Base-by-base conservation (phyloP, 1,140 invertebrate species). In the Zaprionus vittiger region DNA sequence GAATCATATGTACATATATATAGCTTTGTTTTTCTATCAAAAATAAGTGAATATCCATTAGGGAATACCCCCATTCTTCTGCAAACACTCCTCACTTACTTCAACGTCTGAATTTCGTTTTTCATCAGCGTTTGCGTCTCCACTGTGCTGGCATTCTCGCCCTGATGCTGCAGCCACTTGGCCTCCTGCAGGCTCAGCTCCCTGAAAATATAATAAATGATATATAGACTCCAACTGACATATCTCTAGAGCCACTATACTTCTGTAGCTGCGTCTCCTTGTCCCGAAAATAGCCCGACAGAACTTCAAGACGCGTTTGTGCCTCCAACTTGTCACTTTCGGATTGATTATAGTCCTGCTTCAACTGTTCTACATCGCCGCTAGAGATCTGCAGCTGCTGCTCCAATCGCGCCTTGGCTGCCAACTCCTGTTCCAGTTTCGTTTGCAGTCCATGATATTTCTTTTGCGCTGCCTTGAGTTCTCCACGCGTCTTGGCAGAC, bases 241-340 rank as follows among this genome's bases (percentile, higher is more conserved):
- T 93, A 0, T 34, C 1, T 3, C 17, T n/a, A 0, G 0, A 11
- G 14, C 31, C 20, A 68, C 38, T 47, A 4, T 94, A 97, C 97
- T 97, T 97, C 92, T 97, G 95, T 26, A 97, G 93, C 92, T 98
- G 96, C 20, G 95, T 94, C 93, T 98, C 97, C 86, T 97, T 96
- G 75, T 98, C 97, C 86, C 97, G 96, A 93, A 98, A 98, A 91
- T 98, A 98, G 83, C 96, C 96, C 0, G 96, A 96, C 37, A 98
- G 93, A 6, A 98, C 97, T 92, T 97, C 96, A 1, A 98, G 94
- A 81, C 96, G 95, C 0, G 97, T 98, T 81, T 96, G 94, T 1
- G 96, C 96, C 91, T 98, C 97, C 17, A 96, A 93, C 76, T 96
- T 96, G 73, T 97, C 96, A 78, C 96, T 96, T 80, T 96, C 96